phyloP scores from a whole-genome alignment of 2,113 vertebrate species.

The Mugil cephalus region DNA sequence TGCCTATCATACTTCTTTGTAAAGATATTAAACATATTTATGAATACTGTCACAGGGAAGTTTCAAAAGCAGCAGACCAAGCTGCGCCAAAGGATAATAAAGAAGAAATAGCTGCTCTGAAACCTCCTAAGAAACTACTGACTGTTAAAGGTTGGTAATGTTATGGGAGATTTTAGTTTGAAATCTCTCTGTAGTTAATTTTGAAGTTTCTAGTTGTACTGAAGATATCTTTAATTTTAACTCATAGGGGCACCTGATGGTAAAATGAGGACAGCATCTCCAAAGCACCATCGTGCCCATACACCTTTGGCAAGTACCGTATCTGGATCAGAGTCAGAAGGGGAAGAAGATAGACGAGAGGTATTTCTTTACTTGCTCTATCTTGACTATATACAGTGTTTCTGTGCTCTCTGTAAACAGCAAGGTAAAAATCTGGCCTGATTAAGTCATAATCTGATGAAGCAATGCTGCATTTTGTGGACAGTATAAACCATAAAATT shows the following conservation, averaged over 20 bases:
- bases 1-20: neutral
- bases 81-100: conserved; percentile 84
- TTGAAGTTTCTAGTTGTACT: neutral
- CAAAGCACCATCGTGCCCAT: conserved; percentile 75
- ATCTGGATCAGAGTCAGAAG: conserved; percentile 82
- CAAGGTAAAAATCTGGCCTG: neutral
- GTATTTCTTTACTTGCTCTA: conserved; percentile 41
- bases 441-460: neutral
- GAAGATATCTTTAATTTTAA: neutral
- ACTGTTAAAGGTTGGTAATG: conserved; percentile 90
- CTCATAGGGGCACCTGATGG: conserved; percentile 52
- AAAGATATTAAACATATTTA: neutral
- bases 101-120: conserved; percentile 81
- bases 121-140: conserved; percentile 85
- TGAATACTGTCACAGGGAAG: conserved; percentile 78
- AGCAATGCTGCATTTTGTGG: neutral
- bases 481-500: neutral
- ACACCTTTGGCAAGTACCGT: conserved; percentile 69
- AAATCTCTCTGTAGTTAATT: neutral
- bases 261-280: conserved; percentile 74
- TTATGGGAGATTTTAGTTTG: neutral
- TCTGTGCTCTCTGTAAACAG: neutral
- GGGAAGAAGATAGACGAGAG: conserved; percentile 78
- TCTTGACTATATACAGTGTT: neutral
- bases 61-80: conserved; percentile 83